Percentiles rank a stretch among this genome's conserved stretches.
These are phyloP conservation scores for Phortica okadai DNA, from an alignment of 2,888 invertebrate species.

Conservation along the genomic window DNA sequence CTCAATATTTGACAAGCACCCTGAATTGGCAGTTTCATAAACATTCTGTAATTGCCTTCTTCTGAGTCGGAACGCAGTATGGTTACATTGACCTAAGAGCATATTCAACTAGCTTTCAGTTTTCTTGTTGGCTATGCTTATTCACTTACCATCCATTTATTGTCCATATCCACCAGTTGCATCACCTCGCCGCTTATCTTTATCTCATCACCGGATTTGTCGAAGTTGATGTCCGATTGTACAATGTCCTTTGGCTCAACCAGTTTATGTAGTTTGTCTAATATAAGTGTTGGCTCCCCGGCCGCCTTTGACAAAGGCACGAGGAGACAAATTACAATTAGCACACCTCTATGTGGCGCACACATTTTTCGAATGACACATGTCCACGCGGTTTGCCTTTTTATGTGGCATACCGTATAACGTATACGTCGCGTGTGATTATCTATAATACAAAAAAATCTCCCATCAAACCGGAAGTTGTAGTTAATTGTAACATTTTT, in stretches of 20 bases:
- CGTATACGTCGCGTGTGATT: slow-evolving; percentile 11
- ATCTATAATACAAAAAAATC: neutral
- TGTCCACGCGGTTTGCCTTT: neutral
- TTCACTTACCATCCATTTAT: slow-evolving; percentile 64
- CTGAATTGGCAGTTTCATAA: slow-evolving; percentile 42
- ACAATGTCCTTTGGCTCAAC: slow-evolving; percentile 49
- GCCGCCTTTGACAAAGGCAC: neutral
- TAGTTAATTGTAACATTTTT: neutral
- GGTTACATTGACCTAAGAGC: slow-evolving; percentile 51
- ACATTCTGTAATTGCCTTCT: slow-evolving; percentile 47
- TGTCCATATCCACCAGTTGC: slow-evolving; percentile 54
- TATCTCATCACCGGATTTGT: slow-evolving; percentile 50
- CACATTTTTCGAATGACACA: neutral
- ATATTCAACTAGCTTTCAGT: neutral
- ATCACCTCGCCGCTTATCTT: slow-evolving; percentile 60
- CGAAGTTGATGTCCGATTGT: slow-evolving; percentile 50
- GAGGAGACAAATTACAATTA: neutral
- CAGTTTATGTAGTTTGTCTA: slow-evolving; percentile 38
- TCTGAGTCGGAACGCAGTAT: slow-evolving; percentile 39
- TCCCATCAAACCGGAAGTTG: neutral
- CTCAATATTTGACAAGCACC: slow-evolving; percentile 59
- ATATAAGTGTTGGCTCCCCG: slow-evolving; percentile 26
- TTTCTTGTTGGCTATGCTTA: neutral
- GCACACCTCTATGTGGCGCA: neutral
- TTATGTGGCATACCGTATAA: neutral